Evolutionary conservation across 1,140 invertebrate species (phyloP).

Genomic region (Planococcus citri): DNA sequence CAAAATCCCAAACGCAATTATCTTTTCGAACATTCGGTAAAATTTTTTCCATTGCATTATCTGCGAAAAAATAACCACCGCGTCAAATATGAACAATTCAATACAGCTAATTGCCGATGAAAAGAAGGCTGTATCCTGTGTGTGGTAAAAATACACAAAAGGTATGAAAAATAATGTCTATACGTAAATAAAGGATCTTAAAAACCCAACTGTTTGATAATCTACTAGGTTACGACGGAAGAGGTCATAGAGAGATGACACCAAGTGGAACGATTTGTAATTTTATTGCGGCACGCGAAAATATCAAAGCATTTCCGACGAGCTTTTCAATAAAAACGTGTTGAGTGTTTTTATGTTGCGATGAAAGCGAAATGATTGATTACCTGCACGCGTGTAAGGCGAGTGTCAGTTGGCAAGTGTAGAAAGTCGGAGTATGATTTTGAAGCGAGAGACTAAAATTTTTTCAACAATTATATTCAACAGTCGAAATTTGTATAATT

Average conservation of each 20-base stretch:
- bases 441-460: no score
- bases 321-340: no score
- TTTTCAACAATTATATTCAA: no score
- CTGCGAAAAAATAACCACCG: neutral
- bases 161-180: neutral
- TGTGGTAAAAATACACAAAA: neutral
- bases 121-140: neutral
- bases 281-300: neutral
- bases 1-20: slow-evolving; percentile 66
- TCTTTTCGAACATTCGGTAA: slow-evolving; percentile 29
- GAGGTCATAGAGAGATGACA: neutral
- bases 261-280: slow-evolving; percentile 6
- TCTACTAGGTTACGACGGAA: slow-evolving; percentile 1
- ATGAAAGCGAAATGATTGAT: no score
- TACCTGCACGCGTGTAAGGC: no score
- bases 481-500: no score
- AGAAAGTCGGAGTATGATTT: no score
- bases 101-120: neutral
- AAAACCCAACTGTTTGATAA: neutral
- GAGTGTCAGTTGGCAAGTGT: no score
- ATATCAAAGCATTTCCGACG: neutral
- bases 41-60: neutral
- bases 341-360: no score
- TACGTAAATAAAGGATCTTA: neutral
- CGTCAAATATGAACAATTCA: neutral